Base-by-base conservation (phyloP, 2,888 invertebrate species). In the Chaitophorus viminalis region DNA sequence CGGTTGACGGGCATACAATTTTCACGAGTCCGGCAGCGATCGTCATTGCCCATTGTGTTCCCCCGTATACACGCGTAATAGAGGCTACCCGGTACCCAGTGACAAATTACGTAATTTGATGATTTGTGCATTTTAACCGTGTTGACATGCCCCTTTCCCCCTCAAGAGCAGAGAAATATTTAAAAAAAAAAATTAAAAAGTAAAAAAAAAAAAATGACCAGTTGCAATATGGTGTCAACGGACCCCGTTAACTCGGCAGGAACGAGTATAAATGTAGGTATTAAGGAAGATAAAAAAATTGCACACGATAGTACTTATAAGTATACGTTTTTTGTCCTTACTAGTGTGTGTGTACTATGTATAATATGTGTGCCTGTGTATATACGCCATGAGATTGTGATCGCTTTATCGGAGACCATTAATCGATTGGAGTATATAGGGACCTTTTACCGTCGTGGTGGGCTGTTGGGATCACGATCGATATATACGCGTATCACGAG, bases 371-470 rank as follows among this genome's bases (percentile, higher is more conserved):
- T 46, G 11, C 9, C 9, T 9, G 11, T 46, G 11, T 29, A 29
- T 9, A 72, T 31, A 18, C 46, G n/a, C 78, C 33, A 52, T 72
- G 36, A 60, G 87, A 87, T 87, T 72, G 87, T 74, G 79, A 87
- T 86, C 79, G 78, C 79, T 86, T 79, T 86, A 86, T 87, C 87
- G 79, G 79, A 74, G 78, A 86, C 70, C 78, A 86, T 86, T 78
- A 86, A 86, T 86, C 86, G 86, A 86, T 86, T 36, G 86, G 36
- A 39, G n/a, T n/a, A n/a, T n/a, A 36, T 36, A 29, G 78, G 79
- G 72, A 87, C 72, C 74, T 79, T 81, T 72, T 74, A 54, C 29
- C 74, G 60, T 79, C 79, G 60, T 29, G 79, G 87, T 81, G 79
- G 79, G 70, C 79, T 29, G 85, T 75, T 70, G 78, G 33, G 76